Conservation (phyloP, 2,797 vertebrate genomes). For the Argya squamiceps region DNA sequence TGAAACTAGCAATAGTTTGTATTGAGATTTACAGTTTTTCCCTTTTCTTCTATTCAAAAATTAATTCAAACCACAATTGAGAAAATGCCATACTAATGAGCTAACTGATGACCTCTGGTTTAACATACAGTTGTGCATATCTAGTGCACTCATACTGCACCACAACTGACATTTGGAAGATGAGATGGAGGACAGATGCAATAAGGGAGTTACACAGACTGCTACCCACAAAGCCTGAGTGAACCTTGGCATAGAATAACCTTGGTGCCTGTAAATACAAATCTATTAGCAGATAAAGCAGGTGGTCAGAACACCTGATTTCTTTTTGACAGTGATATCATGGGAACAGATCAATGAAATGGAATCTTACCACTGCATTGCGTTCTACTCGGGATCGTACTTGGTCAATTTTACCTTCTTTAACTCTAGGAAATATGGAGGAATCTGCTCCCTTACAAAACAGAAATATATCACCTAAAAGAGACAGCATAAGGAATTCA, state of each 20-base stretch:
- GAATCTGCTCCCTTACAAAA: conserved; percentile 99
- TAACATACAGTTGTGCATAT: not conserved
- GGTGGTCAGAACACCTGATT: not conserved
- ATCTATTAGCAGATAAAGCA: not conserved
- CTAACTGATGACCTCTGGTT: not conserved
- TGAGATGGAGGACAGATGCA: not conserved
- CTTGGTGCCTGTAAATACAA: not conserved
- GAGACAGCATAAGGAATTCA: conserved; percentile 21
- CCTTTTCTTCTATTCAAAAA: not conserved
- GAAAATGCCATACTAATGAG: not conserved
- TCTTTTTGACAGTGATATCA: not conserved
- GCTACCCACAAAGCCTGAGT: not conserved
- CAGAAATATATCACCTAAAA: conserved; percentile 88
- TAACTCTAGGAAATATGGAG: conserved; percentile 92
- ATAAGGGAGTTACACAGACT: not conserved
- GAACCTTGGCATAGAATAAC: not conserved
- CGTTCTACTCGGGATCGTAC: conserved; percentile 88
- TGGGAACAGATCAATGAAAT: not conserved
- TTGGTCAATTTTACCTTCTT: conserved; percentile 93
- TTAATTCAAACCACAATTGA: not conserved
- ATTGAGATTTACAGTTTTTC: not conserved
- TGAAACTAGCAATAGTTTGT: not conserved
- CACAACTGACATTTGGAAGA: not conserved
- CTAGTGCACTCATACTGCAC: not conserved
- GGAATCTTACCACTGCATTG: conserved; percentile 93